Conservation (phyloP, 2,797 vertebrate species). For the Sciurus vulgaris region DNA sequence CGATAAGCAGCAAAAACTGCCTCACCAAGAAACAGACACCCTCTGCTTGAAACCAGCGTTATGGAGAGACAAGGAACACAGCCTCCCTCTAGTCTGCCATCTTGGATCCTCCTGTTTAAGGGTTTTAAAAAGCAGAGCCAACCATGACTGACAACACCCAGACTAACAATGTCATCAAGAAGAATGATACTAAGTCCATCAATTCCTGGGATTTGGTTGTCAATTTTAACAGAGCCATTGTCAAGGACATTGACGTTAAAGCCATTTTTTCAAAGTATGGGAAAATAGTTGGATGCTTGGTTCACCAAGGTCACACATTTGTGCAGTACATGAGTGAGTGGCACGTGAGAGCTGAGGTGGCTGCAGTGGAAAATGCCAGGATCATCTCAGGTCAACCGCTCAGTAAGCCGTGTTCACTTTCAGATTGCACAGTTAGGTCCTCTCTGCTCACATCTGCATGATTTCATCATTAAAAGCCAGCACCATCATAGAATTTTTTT, state of each 20-base stretch:
- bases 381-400: slow-evolving; percentile 85
- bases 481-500: accelerated
- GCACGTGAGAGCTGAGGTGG: slow-evolving; percentile 94
- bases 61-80: too few relatives aligned
- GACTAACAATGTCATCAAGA: slow-evolving; percentile 99
- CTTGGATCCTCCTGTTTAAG: too few relatives aligned
- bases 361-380: slow-evolving; percentile 92
- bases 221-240: slow-evolving; percentile 97
- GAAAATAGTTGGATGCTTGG: slow-evolving; percentile 97
- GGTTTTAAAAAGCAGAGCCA: slow-evolving; percentile 87
- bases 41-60: too few relatives aligned
- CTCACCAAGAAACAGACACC: too few relatives aligned
- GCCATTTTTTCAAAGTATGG: slow-evolving; percentile 97
- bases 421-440: accelerated
- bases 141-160: slow-evolving; percentile 98
- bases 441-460: accelerated
- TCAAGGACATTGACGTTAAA: slow-evolving; percentile 96
- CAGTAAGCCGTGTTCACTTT: slow-evolving; percentile 88
- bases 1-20: too few relatives aligned
- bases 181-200: slow-evolving; percentile 97
- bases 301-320: slow-evolving; percentile 97
- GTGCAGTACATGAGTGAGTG: slow-evolving; percentile 97
- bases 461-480: not conserved
- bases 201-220: slow-evolving; percentile 98
- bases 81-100: too few relatives aligned